Percentiles rank a stretch among this genome's conserved stretches.
These are phyloP conservation scores for Schizaphis graminum DNA, from an alignment of 2,888 invertebrate genomes.

Conservation along the genomic window DNA sequence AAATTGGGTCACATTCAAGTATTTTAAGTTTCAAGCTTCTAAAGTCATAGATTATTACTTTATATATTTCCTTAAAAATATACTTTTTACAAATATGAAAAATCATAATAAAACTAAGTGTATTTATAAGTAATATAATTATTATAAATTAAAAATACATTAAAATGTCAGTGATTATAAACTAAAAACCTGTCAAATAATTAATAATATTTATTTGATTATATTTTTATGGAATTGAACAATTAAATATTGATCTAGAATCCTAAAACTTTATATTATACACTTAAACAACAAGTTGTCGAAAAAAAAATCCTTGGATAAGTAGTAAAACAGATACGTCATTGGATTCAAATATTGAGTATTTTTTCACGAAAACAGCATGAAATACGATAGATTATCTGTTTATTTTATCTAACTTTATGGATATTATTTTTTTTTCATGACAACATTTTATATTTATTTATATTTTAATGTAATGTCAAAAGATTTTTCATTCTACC, in stretches of 20 bases:
- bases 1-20: not conserved
- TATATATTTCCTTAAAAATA: not conserved
- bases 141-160: not conserved
- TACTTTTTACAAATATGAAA: not conserved
- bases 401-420: slow-evolving; percentile 7
- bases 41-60: not conserved
- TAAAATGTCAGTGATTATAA: not conserved
- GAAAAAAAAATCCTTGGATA: not conserved
- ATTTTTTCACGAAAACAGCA: not conserved
- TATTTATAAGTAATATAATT: not conserved
- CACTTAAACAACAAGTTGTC: not conserved
- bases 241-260: not conserved
- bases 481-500: not conserved
- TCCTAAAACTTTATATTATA: not conserved
- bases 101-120: not conserved
- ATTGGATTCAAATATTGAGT: not conserved
- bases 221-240: not conserved
- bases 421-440: not conserved
- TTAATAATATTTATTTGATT: not conserved
- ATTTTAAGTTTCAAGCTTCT: not conserved
- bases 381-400: not conserved
- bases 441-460: not conserved
- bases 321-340: not conserved
- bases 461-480: not conserved
- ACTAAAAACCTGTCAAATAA: not conserved